phyloP scores from a whole-genome alignment of 37 sponge, comb jelly and placozoan genomes.

The Agelas oroides region DNA sequence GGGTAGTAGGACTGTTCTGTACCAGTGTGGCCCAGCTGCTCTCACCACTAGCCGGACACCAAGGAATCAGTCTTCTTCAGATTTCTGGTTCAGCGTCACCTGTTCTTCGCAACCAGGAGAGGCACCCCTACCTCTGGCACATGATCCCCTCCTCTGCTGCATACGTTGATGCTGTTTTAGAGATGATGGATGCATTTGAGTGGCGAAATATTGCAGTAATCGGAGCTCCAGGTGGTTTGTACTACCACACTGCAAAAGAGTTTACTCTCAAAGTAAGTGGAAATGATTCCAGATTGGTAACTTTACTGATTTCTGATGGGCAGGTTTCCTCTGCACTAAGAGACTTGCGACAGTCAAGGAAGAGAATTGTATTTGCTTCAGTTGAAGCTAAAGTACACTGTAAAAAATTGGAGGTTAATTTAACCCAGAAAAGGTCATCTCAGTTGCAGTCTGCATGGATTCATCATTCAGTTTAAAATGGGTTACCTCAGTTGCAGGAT shows the following conservation, averaged over 20 bases:
- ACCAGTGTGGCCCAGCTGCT: neutral
- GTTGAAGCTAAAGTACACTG: too few species aligned
- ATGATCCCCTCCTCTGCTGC: neutral
- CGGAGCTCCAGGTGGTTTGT: neutral
- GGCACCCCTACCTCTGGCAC: neutral
- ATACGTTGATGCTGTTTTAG: neutral
- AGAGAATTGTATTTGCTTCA: too few species aligned
- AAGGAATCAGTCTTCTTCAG: conserved; percentile 9
- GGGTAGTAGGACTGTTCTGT: conserved; percentile 29
- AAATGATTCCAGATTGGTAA: too few species aligned
- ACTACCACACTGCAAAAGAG: neutral
- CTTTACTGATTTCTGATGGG: too few species aligned
- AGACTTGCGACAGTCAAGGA: too few species aligned
- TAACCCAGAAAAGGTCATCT: too few species aligned
- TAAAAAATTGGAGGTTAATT: too few species aligned
- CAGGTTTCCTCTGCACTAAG: too few species aligned
- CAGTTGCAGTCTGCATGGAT: too few species aligned
- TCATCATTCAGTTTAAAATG: too few species aligned
- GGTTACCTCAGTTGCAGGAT: too few species aligned
- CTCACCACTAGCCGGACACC: conserved; percentile 25
- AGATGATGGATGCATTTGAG: conserved; percentile 6
- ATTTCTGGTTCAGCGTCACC: conserved; percentile 7
- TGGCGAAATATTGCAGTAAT: conserved; percentile 12
- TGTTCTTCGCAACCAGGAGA: neutral
- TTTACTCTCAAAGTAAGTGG: too few species aligned